Conservation (phyloP, 2,888 invertebrate genomes). For the Eumacrocentrus americanus region DNA sequence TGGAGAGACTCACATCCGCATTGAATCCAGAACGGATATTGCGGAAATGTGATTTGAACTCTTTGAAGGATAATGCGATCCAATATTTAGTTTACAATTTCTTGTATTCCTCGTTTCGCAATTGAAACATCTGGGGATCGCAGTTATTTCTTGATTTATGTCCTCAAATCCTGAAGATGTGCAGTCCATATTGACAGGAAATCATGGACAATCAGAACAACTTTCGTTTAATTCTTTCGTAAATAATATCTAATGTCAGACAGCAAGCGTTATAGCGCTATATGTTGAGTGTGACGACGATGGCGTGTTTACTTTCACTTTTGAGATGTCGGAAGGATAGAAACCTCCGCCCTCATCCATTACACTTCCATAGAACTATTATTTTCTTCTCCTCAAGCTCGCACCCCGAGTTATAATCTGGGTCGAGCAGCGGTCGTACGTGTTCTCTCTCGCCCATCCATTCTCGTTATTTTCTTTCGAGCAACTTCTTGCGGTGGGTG, state of each 20-base stretch:
- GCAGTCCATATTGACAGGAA: no score
- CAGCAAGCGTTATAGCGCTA: no score
- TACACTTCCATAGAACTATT: conserved; percentile 10
- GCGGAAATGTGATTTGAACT: conserved; percentile 11
- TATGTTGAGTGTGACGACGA: no score
- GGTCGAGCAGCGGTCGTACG: background rate
- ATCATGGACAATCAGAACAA: no score
- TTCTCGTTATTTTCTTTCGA: conserved; percentile 39
- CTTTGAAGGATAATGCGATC: conserved; percentile 6
- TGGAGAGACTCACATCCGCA: conserved; percentile 15
- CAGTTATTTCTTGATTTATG: no score
- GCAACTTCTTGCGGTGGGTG: conserved; percentile 34
- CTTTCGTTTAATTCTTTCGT: no score
- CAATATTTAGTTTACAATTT: background rate
- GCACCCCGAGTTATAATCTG: conserved; percentile 12
- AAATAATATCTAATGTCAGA: no score
- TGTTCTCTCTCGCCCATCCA: conserved; percentile 29
- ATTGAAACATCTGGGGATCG: no score
- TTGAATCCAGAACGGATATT: conserved; percentile 17
- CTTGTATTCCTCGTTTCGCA: no score
- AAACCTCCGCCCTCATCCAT: conserved; percentile 2
- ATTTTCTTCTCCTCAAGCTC: conserved; percentile 7
- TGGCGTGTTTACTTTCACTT: conserved; percentile 19
- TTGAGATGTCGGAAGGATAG: background rate
- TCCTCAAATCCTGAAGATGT: no score